Evolutionary conservation across 2,888 invertebrate genomes (phyloP).

Genomic region (Drosophila nigritarsus): DNA sequence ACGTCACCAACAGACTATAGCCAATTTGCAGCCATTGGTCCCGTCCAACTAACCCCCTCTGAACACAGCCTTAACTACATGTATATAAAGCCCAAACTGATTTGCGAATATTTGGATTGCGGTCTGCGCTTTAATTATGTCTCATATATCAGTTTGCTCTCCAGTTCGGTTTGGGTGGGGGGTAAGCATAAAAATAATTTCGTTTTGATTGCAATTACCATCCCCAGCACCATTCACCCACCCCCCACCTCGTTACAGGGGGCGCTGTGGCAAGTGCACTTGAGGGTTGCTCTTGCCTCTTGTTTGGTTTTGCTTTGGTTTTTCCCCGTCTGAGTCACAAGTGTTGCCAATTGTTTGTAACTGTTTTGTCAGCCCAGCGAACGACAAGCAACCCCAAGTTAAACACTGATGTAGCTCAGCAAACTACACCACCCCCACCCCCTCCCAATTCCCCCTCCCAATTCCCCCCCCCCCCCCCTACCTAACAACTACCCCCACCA

Average conservation of each 20-base stretch:
- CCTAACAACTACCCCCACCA: background rate
- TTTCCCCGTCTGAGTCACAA: slow-evolving; percentile 62
- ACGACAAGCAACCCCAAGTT: slow-evolving; percentile 50
- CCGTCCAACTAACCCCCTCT: slow-evolving; percentile 9
- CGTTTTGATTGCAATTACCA: slow-evolving; percentile 84
- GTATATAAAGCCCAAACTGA: slow-evolving; percentile 69
- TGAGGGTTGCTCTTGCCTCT: slow-evolving; percentile 59
- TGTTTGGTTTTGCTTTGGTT: slow-evolving; percentile 12
- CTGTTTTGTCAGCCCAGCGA: slow-evolving; percentile 63
- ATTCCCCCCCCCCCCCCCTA: background rate
- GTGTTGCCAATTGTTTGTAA: slow-evolving; percentile 80
- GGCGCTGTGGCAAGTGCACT: slow-evolving; percentile 62
- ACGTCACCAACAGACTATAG: slow-evolving; percentile 78
- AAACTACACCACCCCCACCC: slow-evolving; percentile 20
- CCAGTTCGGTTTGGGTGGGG: slow-evolving; percentile 28
- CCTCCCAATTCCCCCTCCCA: too few species aligned
- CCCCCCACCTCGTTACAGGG: background rate
- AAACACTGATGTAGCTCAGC: slow-evolving; percentile 36
- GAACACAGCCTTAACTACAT: slow-evolving; percentile 41
- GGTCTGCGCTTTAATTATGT: slow-evolving; percentile 83
- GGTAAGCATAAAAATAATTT: slow-evolving; percentile 81
- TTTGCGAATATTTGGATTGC: slow-evolving; percentile 60
- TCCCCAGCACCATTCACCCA: slow-evolving; percentile 29
- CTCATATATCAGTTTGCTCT: slow-evolving; percentile 83
- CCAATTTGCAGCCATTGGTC: slow-evolving; percentile 67